Conservation (phyloP, 1,140 invertebrate genomes). For the Anastrepha obliqua region DNA sequence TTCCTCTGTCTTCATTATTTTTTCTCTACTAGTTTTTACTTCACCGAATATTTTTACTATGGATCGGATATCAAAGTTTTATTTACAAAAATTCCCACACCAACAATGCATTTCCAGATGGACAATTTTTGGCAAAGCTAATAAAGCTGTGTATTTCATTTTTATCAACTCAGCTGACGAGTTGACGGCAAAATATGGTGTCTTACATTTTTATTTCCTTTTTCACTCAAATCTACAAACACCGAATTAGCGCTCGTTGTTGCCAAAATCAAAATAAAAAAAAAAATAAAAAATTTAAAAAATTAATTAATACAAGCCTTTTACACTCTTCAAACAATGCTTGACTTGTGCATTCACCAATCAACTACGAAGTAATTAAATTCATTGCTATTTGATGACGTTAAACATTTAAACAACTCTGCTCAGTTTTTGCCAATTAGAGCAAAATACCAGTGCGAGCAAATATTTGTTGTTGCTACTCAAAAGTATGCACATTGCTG, state of each 20-base stretch:
- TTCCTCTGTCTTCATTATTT: too few species aligned
- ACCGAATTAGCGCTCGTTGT: not conserved
- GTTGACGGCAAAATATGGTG: too few species aligned
- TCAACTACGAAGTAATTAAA: slow-evolving; percentile 36
- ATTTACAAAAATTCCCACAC: too few species aligned
- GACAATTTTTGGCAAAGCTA: too few species aligned
- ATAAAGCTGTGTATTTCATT: too few species aligned
- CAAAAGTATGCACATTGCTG: slow-evolving; percentile 23
- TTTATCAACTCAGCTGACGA: too few species aligned
- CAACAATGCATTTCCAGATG: too few species aligned
- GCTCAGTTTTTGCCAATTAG: not conserved
- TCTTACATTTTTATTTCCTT: too few species aligned
- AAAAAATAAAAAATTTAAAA: too few species aligned
- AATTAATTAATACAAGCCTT: not conserved
- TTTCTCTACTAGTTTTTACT: too few species aligned
- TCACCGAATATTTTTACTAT: too few species aligned
- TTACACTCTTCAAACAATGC: not conserved
- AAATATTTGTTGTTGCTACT: slow-evolving; percentile 23
- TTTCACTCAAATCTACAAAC: not conserved
- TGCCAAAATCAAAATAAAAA: slow-evolving; percentile 1
- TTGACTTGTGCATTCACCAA: not conserved
- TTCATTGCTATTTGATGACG: slow-evolving; percentile 7
- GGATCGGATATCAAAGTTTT: too few species aligned
- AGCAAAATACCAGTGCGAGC: not conserved
- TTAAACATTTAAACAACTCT: slow-evolving; percentile 50